Conservation (phyloP, 2,888 invertebrate genomes). For the Chloroclystis v-ata region DNA sequence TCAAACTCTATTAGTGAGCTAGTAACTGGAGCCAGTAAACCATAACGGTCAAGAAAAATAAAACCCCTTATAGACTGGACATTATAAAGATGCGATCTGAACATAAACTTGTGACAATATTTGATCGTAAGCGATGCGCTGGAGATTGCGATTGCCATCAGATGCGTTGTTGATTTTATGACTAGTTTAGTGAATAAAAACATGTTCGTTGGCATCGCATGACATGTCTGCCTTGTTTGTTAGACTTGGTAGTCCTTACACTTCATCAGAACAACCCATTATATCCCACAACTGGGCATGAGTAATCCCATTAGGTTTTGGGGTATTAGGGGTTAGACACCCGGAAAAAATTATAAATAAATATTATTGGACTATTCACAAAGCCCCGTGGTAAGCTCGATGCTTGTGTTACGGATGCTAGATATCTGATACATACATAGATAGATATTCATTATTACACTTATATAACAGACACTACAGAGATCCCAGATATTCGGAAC, state of each 20-base stretch:
- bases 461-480: no score
- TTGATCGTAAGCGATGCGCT: slow-evolving; percentile 49
- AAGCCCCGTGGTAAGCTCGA: no score
- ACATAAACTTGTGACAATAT: slow-evolving; percentile 63
- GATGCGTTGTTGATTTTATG: slow-evolving; percentile 50
- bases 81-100: slow-evolving; percentile 50
- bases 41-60: slow-evolving; percentile 37
- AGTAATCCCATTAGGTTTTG: no score
- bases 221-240: slow-evolving; percentile 14
- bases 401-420: no score
- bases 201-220: slow-evolving; percentile 27
- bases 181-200: slow-evolving; percentile 43
- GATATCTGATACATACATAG: no score
- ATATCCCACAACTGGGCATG: no score
- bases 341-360: no score
- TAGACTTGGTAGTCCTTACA: slow-evolving; percentile 8
- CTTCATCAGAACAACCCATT: no score
- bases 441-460: no score
- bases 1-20: neutral
- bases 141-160: slow-evolving; percentile 56
- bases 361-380: no score
- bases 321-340: no score
- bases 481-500: no score
- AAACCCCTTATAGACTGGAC: slow-evolving; percentile 31
- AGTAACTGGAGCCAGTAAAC: slow-evolving; percentile 22